Conservation (phyloP, 2,113 vertebrate species). For the Pteropus alecto region DNA sequence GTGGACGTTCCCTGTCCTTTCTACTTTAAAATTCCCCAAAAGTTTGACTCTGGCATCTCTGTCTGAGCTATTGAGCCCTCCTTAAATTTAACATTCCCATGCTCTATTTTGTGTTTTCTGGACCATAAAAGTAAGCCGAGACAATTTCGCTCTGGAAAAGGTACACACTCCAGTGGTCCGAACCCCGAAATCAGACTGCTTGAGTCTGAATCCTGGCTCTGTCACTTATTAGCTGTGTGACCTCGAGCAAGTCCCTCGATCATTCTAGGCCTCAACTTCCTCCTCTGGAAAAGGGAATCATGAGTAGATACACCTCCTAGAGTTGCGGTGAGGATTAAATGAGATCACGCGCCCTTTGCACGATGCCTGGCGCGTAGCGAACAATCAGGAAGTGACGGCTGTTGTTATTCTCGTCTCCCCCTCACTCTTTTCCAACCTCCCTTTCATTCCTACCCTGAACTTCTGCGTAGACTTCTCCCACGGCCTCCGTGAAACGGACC, state of each 20-base stretch:
- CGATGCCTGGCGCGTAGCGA: rapidly evolving
- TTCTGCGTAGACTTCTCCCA: not conserved
- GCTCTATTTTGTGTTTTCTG: not conserved
- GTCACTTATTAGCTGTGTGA: not conserved
- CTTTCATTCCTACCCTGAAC: not conserved
- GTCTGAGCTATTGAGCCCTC: not conserved
- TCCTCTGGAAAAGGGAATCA: not conserved
- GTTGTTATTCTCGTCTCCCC: slow-evolving; percentile 37
- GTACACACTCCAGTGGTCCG: not conserved
- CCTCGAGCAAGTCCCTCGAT: not conserved
- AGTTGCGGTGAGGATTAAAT: not conserved
- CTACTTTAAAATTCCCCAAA: not conserved
- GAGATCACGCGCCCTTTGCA: not conserved
- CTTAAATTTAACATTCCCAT: not conserved
- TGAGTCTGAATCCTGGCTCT: not conserved
- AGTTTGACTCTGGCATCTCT: not conserved
- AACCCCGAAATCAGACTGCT: not conserved
- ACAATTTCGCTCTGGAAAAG: not conserved
- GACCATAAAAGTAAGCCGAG: not conserved
- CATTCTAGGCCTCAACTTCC: not conserved
- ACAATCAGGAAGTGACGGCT: not conserved
- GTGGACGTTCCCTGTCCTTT: not conserved
- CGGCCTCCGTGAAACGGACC: not conserved
- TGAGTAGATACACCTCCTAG: not conserved
- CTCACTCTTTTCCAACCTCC: slow-evolving; percentile 34